Conservation (phyloP, 2,797 vertebrate species). For the Anolis apletophallus region DNA sequence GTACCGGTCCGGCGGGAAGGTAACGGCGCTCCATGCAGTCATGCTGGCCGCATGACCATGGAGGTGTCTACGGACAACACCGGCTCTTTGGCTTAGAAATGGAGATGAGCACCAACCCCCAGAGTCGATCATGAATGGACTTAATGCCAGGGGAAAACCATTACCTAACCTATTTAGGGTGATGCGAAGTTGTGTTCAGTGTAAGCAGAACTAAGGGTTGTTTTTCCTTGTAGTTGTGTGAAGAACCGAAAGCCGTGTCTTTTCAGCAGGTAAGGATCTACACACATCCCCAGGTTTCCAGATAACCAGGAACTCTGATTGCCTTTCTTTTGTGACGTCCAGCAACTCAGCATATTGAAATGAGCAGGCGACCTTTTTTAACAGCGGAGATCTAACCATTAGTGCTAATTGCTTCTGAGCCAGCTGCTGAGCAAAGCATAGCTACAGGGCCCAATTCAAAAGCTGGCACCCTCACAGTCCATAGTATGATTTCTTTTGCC, state of each 20-base stretch:
- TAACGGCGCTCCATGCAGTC: no score
- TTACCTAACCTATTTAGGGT: no score
- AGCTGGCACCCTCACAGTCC: not conserved
- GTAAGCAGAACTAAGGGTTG: conserved; percentile 5
- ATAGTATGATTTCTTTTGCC: not conserved
- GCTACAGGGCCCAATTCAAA: not conserved
- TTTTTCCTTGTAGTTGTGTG: not conserved
- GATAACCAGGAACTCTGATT: not conserved
- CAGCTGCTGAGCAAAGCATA: not conserved
- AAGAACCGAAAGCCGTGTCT: not conserved
- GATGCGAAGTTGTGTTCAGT: not conserved
- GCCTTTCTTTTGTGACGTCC: not conserved
- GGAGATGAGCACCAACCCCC: no score
- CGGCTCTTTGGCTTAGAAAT: no score
- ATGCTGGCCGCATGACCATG: no score
- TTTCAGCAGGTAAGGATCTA: not conserved
- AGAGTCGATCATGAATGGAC: no score
- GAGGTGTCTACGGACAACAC: no score
- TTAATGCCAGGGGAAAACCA: no score
- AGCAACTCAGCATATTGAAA: not conserved
- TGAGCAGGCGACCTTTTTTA: not conserved
- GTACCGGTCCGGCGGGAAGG: no score
- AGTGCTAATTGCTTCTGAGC: not conserved
- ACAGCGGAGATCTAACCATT: not conserved
- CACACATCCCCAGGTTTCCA: not conserved